Evolutionary conservation across 2,888 invertebrate species (phyloP).

Genomic region (Cheiracanthium punctorium): DNA sequence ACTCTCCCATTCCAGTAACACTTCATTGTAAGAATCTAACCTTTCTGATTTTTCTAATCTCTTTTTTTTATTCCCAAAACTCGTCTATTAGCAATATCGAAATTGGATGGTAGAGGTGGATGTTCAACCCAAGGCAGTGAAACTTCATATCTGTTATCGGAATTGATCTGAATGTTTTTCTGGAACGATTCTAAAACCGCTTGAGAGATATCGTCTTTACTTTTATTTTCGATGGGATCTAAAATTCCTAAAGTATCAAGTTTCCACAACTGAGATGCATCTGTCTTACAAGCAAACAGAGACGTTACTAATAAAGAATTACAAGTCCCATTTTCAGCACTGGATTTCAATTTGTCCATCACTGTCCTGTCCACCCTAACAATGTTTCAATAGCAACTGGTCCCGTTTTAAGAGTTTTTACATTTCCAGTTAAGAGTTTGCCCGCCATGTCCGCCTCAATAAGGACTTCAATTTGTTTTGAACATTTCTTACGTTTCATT

Average conservation of each 20-base stretch:
- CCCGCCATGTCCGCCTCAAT: no score
- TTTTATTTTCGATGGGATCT: neutral
- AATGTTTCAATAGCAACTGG: neutral
- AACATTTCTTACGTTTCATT: no score
- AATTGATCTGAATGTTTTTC: neutral
- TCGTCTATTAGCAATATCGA: no score
- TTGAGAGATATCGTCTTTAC: neutral
- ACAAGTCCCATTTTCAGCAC: no score
- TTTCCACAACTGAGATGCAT: neutral
- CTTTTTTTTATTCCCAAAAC: no score
- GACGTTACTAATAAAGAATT: neutral
- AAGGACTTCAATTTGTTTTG: neutral
- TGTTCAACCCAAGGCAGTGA: neutral
- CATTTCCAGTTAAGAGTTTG: no score
- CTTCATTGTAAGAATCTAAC: constrained; percentile 71
- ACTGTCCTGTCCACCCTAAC: neutral
- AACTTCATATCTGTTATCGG: neutral
- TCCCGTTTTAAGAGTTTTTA: neutral
- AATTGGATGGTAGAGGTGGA: no score
- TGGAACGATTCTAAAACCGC: neutral
- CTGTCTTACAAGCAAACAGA: neutral
- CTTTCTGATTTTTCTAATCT: no score
- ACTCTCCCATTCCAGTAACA: neutral
- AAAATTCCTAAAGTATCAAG: neutral
- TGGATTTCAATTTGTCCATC: neutral